Evolutionary conservation across 1,140 invertebrate species (phyloP), one percentile per base, ranked within the genome.

Genomic region (Lucilia sericata): DNA sequence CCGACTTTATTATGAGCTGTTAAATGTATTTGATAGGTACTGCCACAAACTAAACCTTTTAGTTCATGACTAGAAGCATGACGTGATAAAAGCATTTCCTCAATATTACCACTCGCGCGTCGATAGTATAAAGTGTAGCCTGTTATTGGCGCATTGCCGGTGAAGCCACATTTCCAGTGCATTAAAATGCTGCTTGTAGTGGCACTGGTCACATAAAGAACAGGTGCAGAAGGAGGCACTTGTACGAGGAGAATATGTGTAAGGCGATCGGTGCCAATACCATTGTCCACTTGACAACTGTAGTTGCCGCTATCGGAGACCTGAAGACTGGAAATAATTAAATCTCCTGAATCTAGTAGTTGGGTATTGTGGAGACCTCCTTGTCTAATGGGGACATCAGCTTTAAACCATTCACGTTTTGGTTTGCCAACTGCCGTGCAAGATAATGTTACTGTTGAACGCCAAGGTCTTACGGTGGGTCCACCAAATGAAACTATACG

Each of bases 1-100:
- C 95, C 95, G 19, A 96, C 94, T 91, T 94, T 95, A 87, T 96
- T 96, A 87, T 94, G 94, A 2, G 95, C 94, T 3, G 93, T 94
- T 86, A 96, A 89, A 85, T 94, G 95, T 5, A 96, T 92, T 85
- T 96, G 94, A 87, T 96, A 96, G 34, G 94, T 94, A 83, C 94
- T 96, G 2, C 95, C 95, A 88, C 95, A 96, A 0, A 93, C 89
- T 5, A 96, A 89, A 42, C 93, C 94, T 90, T 95, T 95, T 2
- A 95, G 89, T 88, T 95, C 94, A 84, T 94, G 94, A 84, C 93
- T 95, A 0, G 93, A 93, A 9, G 94, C 93, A 84, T 94, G 92
- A 5, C 94, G 92, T 0, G 94, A 93, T 9, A 96, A 88, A 75
- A 93, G 91, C 81, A 95, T 89, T 88, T 96, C 94, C 80, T 95